Evolutionary conservation across 2,113 vertebrate species (phyloP), one percentile per base, ranked within the genome.

Genomic region (Aythya baeri): DNA sequence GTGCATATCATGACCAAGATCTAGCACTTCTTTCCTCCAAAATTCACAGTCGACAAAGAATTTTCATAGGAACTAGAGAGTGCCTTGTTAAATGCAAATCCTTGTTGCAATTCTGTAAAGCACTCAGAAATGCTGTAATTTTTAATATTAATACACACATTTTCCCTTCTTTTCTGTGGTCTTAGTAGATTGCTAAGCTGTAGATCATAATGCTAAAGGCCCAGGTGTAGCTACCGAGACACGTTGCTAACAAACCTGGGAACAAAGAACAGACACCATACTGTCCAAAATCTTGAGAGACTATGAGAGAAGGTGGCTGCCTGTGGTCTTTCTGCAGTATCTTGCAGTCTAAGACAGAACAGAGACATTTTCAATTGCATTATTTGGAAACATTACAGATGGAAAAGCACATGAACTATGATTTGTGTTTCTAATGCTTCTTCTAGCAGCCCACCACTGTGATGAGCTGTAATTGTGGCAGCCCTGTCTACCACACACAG

Each of bases 251-350:
- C 27, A 44, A 89, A 95, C 89, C 70, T 83, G 38, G 54, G 82
- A 93, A 91, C 89, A 79, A 95, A 97, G 83, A 94, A 89, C 88
- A 95, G 88, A 82, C 41, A 91, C 50, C 14, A 3, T 68, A 95
- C 44, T 72, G 59, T 87, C 74, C 68, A 85, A 96, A 94, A 52
- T 80, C 63, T 75, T 95, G 92, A 97, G 97, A 97, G 73, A 55
- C 84, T 93, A 67, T 96, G 83, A 95, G 85, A 95, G 86, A 97
- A 94, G 78, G 50, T 90, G 61, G 61, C 95, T 94, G 59, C 88
- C 72, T 91, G 79, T 94, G 68, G 81, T 82, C 91, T 88, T 91
- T 94, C 32, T 87, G 72, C 23, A 83, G 38, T 96, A 93, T 93
- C 54, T 95, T 88, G 94, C 57, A 67, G 68, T 70, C 76, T 91